phyloP scores from a whole-genome alignment of 2,888 invertebrate species.

The Chrysomela aeneicollis region DNA sequence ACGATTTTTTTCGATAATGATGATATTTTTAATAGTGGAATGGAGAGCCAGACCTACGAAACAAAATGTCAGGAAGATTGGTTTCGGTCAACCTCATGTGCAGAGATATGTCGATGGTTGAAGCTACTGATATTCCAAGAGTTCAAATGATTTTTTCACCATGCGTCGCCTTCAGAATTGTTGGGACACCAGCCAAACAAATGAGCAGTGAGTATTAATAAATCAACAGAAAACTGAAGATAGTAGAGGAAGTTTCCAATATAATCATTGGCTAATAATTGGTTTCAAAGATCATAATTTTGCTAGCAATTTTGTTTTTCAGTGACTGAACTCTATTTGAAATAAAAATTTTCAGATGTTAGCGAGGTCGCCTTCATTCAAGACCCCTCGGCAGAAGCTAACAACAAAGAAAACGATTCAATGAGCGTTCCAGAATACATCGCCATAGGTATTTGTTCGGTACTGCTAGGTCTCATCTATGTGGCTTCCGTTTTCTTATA shows the following conservation, averaged over 20 bases:
- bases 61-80: slow-evolving; percentile 81
- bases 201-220: slow-evolving; percentile 50
- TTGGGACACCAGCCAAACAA: slow-evolving; percentile 78
- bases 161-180: slow-evolving; percentile 86
- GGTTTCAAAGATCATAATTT: too few species aligned
- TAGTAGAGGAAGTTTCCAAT: neutral
- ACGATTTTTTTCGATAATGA: too few species aligned
- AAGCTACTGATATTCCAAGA: slow-evolving; percentile 55
- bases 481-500: slow-evolving; percentile 86
- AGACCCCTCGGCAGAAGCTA: slow-evolving; percentile 68
- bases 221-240: neutral
- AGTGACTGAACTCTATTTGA: too few species aligned
- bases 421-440: slow-evolving; percentile 80
- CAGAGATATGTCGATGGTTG: slow-evolving; percentile 67
- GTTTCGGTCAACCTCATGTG: slow-evolving; percentile 83
- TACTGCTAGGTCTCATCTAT: slow-evolving; percentile 86
- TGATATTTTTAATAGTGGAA: slow-evolving; percentile 71
- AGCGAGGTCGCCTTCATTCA: slow-evolving; percentile 81
- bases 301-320: neutral
- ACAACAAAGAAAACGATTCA: slow-evolving; percentile 63
- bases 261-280: neutral
- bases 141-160: slow-evolving; percentile 77
- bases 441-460: slow-evolving; percentile 83
- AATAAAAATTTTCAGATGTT: slow-evolving; percentile 74
- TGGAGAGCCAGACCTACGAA: slow-evolving; percentile 79